Base-by-base conservation (phyloP, 2,888 invertebrate species). In the Calephelis perditalis region DNA sequence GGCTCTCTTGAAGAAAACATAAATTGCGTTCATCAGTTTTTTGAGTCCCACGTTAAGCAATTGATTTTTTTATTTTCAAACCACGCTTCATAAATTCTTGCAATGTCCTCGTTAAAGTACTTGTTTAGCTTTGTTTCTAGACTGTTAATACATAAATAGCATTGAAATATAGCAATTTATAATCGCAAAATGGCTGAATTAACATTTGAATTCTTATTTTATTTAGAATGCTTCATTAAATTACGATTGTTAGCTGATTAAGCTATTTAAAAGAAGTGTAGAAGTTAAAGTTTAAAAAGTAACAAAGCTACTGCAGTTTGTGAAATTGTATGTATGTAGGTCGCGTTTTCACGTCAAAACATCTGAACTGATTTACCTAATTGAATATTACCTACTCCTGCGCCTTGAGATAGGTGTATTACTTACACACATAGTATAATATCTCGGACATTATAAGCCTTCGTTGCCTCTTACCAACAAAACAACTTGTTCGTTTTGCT, bases 1-100 rank as follows among this genome's bases (percentile, higher is more conserved):
- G 47, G 47, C 64, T 63, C 60, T 66, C 66, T 71, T 71, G 67
- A 63, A 62, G 60, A 65, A 67, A 61, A 65, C 68, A 71, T 74
- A 71, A 73, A 75, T 77, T 71, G 68, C 66, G 66, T 60, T 68
- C 64, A 65, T 68, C 65, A 62, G 67, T 68, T 68, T 69, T 65
- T 59, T 52, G 58, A 62, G 54, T 55, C 66, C 65, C 61, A 67
- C 68, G 67, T 68, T 65, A 64, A 67, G 68, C 66, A 67, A 69
- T 72, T 69, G 68, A 68, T 71, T 67, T 70, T 69, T 67, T 68
- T 62, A 65, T 64, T 67, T 65, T 62, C 59, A 67, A 65, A 64
- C 67, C 63, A 71, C 67, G 68, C 60, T 61, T 68, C 68, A 69
- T 70, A 68, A 70, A 71, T 65, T 67, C 60, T 65, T 60, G 68